phyloP scores from a whole-genome alignment of 1,140 invertebrate species.

The Meteorus sp. region DNA sequence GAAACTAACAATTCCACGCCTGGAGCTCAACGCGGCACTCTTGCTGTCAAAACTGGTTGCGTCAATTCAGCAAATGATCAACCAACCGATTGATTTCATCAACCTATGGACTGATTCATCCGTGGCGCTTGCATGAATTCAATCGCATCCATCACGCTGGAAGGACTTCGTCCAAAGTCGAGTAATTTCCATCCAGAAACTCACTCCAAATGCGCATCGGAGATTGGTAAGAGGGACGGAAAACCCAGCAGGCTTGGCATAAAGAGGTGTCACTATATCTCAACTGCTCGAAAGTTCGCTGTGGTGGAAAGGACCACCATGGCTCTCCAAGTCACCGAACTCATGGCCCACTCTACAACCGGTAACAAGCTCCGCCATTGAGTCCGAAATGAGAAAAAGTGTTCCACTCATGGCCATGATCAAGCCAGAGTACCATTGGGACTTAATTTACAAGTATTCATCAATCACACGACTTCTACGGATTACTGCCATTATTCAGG shows the following conservation, averaged over 20 bases:
- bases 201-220: background rate
- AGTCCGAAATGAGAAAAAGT: background rate
- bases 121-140: too few species aligned
- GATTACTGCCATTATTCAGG: too few species aligned
- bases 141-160: too few species aligned
- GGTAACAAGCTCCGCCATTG: background rate
- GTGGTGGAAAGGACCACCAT: slow-evolving; percentile 7
- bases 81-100: background rate
- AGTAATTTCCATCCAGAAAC: background rate
- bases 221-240: background rate
- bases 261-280: background rate
- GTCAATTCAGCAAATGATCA: background rate
- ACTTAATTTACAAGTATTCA: too few species aligned
- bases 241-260: background rate
- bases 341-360: background rate
- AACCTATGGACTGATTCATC: slow-evolving; percentile 12
- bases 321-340: background rate
- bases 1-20: slow-evolving; percentile 31
- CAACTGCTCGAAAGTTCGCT: background rate
- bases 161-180: background rate
- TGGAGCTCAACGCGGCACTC: slow-evolving; percentile 10
- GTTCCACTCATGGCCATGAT: background rate
- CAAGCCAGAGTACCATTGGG: too few species aligned
- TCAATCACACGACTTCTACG: too few species aligned
- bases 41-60: background rate